Conservation (phyloP, 2,888 invertebrate genomes). For the Linnaemya vulpina region DNA sequence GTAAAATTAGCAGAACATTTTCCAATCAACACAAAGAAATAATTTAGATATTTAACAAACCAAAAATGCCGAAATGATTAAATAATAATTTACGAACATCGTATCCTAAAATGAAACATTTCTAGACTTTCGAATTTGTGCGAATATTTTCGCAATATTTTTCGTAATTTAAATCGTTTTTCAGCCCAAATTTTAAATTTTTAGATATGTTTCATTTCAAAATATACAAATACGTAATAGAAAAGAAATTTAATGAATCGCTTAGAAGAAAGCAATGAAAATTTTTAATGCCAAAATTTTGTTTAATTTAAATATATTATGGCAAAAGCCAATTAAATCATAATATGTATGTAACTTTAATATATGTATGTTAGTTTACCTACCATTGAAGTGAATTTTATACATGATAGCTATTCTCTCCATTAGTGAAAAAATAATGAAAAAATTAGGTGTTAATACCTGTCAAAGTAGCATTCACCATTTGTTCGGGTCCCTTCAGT, state of each 20-base stretch:
- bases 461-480: slow-evolving; percentile 90
- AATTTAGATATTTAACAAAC: background rate
- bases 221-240: no score
- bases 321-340: slow-evolving; percentile 10
- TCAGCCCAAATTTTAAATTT: no score
- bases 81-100: background rate
- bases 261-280: no score
- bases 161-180: no score
- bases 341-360: background rate
- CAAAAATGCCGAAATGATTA: background rate
- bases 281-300: no score
- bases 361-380: slow-evolving; percentile 33
- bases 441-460: slow-evolving; percentile 84
- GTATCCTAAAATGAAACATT: background rate
- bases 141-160: no score
- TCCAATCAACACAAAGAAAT: background rate
- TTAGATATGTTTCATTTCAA: no score
- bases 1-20: background rate
- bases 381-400: slow-evolving; percentile 37
- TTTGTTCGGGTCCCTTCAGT: slow-evolving; percentile 90
- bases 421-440: slow-evolving; percentile 42
- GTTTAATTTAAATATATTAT: background rate
- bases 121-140: no score
- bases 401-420: slow-evolving; percentile 36
- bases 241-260: no score